phyloP scores from a whole-genome alignment of 1,140 invertebrate species.

The Aphidius ervi region DNA sequence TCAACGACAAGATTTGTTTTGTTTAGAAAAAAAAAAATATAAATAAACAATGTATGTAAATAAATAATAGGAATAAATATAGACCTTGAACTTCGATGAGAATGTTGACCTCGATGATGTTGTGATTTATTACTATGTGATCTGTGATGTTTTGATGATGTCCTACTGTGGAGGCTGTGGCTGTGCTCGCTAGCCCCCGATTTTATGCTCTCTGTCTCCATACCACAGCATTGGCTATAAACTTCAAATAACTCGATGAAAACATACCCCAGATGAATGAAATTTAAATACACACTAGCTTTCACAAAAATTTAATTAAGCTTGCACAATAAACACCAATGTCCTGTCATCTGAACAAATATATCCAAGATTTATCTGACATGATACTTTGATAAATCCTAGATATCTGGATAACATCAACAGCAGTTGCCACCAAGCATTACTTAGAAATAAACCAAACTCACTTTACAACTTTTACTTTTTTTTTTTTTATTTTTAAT shows the following conservation, averaged over 20 bases:
- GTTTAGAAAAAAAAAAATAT: slow-evolving; percentile 9
- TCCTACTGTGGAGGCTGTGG: slow-evolving; percentile 46
- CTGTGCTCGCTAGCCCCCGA: slow-evolving; percentile 53
- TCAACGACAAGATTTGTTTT: too few relatives aligned
- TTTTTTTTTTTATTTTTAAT: too few relatives aligned
- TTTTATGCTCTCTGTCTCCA: slow-evolving; percentile 53
- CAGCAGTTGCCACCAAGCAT: too few relatives aligned
- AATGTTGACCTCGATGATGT: slow-evolving; percentile 48
- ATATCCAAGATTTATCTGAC: too few relatives aligned
- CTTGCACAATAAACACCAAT: too few relatives aligned
- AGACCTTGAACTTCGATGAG: slow-evolving; percentile 50
- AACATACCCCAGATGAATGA: slow-evolving; percentile 30
- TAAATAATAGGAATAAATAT: background rate
- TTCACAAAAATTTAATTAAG: too few relatives aligned
- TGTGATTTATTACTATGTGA: slow-evolving; percentile 45
- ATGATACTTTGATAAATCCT: too few relatives aligned
- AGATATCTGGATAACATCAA: too few relatives aligned
- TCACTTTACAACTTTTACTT: too few relatives aligned
- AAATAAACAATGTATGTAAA: background rate
- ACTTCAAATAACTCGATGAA: slow-evolving; percentile 36
- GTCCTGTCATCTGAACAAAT: too few relatives aligned
- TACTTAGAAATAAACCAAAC: too few relatives aligned
- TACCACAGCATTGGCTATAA: slow-evolving; percentile 45
- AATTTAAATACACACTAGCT: too few relatives aligned
- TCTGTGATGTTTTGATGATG: slow-evolving; percentile 45